Evolutionary conservation across 2,113 vertebrate species (phyloP).

Genomic region (Poecilia latipinna): DNA sequence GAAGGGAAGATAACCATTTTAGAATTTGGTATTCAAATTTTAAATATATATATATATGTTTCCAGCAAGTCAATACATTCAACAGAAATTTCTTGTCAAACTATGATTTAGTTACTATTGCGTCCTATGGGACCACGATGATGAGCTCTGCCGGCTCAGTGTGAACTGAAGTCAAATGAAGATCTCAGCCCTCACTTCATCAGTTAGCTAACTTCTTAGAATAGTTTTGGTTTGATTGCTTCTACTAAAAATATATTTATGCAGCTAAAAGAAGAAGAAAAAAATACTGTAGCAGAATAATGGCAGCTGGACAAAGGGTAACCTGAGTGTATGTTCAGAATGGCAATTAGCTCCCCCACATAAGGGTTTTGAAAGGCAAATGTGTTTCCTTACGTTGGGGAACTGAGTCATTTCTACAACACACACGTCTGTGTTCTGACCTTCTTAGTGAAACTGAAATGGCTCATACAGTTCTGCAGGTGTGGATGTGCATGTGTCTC

Average conservation of each 20-base stretch:
- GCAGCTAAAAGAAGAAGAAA: background rate
- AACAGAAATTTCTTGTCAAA: no score
- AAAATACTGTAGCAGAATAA: constrained; percentile 10
- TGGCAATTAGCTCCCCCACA: constrained; percentile 48
- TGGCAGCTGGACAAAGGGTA: constrained; percentile 19
- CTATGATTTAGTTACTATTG: no score
- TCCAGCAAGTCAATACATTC: no score
- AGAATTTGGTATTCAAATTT: no score
- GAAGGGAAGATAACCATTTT: no score
- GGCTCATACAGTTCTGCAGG: constrained; percentile 43
- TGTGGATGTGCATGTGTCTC: constrained; percentile 49
- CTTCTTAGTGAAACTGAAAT: constrained; percentile 51
- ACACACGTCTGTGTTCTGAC: constrained; percentile 46
- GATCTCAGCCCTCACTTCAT: background rate
- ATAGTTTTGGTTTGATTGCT: background rate
- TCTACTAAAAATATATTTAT: constrained; percentile 18
- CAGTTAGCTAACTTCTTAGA: background rate
- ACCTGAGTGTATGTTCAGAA: constrained; percentile 40
- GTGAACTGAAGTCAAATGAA: background rate
- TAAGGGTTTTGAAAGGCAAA: constrained; percentile 50
- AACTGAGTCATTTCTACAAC: constrained; percentile 45
- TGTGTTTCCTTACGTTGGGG: constrained; percentile 42
- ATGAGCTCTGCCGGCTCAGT: background rate
- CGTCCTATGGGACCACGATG: no score
- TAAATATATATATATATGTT: no score